Evolutionary conservation across 2,113 vertebrate species (phyloP).

Genomic region (Sterna hirundo): DNA sequence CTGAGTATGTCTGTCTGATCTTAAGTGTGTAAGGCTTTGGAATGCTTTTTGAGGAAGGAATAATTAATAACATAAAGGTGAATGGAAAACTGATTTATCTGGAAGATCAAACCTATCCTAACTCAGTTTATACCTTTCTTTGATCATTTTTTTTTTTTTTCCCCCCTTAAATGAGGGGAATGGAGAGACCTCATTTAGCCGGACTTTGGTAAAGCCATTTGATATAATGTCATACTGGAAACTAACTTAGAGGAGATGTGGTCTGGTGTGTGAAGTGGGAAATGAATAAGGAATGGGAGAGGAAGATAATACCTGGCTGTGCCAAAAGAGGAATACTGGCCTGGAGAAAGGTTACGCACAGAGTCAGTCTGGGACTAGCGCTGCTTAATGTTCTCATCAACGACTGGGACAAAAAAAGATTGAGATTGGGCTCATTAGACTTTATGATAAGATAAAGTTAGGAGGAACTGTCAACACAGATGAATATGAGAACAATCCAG

Average conservation of each 20-base stretch:
- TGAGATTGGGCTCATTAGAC: not conserved
- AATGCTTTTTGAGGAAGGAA: not conserved
- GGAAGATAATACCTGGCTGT: not conserved
- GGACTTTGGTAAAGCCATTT: not conserved
- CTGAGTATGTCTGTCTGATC: not conserved
- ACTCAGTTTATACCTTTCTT: not conserved
- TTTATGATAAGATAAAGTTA: not conserved
- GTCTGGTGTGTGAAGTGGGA: not conserved
- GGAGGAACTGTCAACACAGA: not conserved
- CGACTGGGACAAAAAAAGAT: not conserved
- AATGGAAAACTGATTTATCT: not conserved
- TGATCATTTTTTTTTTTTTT: not conserved
- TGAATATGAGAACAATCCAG: not conserved
- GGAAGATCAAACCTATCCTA: not conserved
- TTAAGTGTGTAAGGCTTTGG: not conserved
- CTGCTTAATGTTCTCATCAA: not conserved
- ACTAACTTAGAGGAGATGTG: not conserved
- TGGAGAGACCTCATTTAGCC: not conserved
- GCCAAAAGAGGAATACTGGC: not conserved
- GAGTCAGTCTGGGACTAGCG: not conserved
- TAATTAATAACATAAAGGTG: constrained; percentile 20
- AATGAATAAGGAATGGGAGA: not conserved
- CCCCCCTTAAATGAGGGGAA: not conserved
- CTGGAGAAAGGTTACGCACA: not conserved
- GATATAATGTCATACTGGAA: not conserved